A percentile compares a stretch with the other conserved stretches of the same genome.
phyloP scores from a whole-genome alignment of 2,113 vertebrate species.

The Diadophis punctatus region DNA sequence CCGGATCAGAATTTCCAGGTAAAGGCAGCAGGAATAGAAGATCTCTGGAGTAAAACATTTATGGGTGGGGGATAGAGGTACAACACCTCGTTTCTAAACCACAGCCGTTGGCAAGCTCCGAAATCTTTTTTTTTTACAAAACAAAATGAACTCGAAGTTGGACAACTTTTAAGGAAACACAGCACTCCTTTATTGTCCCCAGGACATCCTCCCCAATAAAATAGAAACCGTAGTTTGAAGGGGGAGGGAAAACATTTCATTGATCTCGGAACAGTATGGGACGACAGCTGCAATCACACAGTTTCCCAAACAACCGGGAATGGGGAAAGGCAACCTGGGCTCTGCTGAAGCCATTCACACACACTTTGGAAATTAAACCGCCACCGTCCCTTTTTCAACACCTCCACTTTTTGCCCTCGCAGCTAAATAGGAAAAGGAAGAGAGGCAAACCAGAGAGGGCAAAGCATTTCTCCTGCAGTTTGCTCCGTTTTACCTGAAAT shows the following conservation, averaged over 20 bases:
- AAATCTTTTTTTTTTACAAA: slow-evolving; percentile 7
- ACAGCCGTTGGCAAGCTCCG: slow-evolving; percentile 14
- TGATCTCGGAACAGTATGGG: background rate
- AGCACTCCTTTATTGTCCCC: background rate
- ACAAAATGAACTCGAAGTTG: slow-evolving; percentile 52
- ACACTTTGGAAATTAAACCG: background rate
- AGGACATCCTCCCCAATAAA: background rate
- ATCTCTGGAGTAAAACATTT: background rate
- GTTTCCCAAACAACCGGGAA: background rate
- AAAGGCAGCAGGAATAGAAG: background rate
- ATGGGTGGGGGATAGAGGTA: background rate
- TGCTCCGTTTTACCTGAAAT: slow-evolving; percentile 82
- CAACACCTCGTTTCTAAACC: background rate
- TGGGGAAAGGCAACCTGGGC: background rate
- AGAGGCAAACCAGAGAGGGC: background rate
- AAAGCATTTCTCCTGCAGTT: background rate
- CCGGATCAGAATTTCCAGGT: slow-evolving; percentile 24
- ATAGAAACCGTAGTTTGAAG: background rate
- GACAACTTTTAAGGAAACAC: slow-evolving; percentile 51
- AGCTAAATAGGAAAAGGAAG: background rate
- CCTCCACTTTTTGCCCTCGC: background rate
- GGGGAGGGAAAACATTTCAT: background rate
- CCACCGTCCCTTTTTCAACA: background rate
- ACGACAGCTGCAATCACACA: background rate
- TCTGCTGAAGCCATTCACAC: background rate